Evolutionary conservation across 1,140 invertebrate species (phyloP).

Genomic region (Drosophila hydei): DNA sequence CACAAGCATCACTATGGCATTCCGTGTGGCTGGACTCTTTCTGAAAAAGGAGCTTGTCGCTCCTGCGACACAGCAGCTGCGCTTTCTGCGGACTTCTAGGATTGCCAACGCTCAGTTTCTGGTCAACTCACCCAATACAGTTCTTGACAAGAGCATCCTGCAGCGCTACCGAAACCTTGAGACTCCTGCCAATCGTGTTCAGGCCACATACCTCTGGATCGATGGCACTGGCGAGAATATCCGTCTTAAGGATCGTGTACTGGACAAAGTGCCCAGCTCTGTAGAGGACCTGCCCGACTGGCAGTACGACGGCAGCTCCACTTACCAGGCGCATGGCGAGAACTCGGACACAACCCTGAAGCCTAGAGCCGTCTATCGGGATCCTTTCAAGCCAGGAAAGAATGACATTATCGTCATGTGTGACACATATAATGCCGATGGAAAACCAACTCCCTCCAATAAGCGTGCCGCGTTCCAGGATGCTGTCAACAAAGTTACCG

Average conservation of each 20-base stretch:
- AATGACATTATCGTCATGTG: slow-evolving; percentile 94
- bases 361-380: slow-evolving; percentile 93
- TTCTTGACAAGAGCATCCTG: slow-evolving; percentile 89
- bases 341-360: slow-evolving; percentile 94
- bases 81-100: slow-evolving; percentile 46
- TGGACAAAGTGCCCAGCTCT: slow-evolving; percentile 89
- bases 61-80: slow-evolving; percentile 56
- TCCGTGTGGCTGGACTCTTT: slow-evolving; percentile 80
- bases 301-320: slow-evolving; percentile 97
- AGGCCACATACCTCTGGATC: slow-evolving; percentile 97
- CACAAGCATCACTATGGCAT: slow-evolving; percentile 66
- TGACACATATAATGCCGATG: slow-evolving; percentile 89
- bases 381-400: slow-evolving; percentile 93
- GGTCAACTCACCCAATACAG: slow-evolving; percentile 88
- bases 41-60: slow-evolving; percentile 70
- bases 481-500: slow-evolving; percentile 77
- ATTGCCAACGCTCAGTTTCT: slow-evolving; percentile 74
- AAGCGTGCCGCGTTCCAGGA: slow-evolving; percentile 68
- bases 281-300: slow-evolving; percentile 92
- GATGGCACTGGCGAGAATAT: slow-evolving; percentile 95
- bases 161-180: slow-evolving; percentile 89
- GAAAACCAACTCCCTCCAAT: slow-evolving; percentile 85
- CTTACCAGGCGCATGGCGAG: slow-evolving; percentile 89
- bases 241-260: slow-evolving; percentile 93
- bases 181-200: slow-evolving; percentile 88